Base-by-base conservation (phyloP, 1,140 invertebrate genomes). In the Caenorhabditis tropicalis region DNA sequence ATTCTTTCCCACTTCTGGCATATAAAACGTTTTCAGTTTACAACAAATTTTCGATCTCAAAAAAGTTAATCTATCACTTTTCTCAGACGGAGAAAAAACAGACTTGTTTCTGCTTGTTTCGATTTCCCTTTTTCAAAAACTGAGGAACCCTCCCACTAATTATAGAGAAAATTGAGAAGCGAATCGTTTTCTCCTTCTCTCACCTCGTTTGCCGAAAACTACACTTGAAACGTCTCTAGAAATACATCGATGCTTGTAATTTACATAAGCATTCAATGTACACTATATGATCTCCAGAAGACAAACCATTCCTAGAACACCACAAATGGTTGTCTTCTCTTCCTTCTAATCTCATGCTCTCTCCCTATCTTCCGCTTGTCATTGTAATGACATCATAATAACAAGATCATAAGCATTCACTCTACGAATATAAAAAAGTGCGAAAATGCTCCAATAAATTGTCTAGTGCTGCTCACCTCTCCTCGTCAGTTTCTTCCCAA, bases 211-310 rank as follows among this genome's bases (percentile, higher is more conserved):
- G 65, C 65, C 65, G 65, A 43, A 74, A 74, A 74, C 65, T n/a
- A 74, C 36, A 74, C 65, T 74, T 46, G 65, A 74, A 74, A 43
- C 65, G 43, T 74, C 65, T 29, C 16, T 46, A 43, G 65, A 39
- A 33, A 56, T 29, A 24, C 36, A 74, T 15, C 33, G 58, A 65
- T 21, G 43, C 65, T 74, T 74, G 65, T 43, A 43, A 74, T 74
- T 74, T 74, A 74, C 36, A 74, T 74, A 74, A 43, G 65, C 33
- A 74, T 74, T 24, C 65, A 43, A n/a, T 74, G 7, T 27, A 33
- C 19, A 10, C 6, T 74, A 19, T 43, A 43, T 43, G 5, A 5
- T 43, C 36, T 27, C 29, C 36, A 65, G 39, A 43, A 10, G 29
- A 15, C 58, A 27, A 29, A 58, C 53, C 9, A 58, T 58, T 29